Base-by-base conservation (phyloP, 1,140 invertebrate species). In the Scylla paramamosain region DNA sequence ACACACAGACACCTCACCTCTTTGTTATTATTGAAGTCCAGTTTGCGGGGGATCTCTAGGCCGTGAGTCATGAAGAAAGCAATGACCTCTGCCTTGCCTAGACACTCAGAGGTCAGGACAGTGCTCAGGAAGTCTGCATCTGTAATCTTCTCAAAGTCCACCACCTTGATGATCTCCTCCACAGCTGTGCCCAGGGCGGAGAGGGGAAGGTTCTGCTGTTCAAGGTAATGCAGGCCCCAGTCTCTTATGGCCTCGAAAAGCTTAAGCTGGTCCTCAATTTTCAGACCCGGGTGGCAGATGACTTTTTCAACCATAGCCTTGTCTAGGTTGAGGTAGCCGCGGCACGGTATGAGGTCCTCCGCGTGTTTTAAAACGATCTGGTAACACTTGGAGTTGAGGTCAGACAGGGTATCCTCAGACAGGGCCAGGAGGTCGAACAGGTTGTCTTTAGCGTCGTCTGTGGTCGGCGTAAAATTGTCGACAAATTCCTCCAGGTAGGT, bases 61-160 rank as follows among this genome's bases (percentile, higher is more conserved):
- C 96, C 96, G 45, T 94, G 94, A 12, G 93, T 95, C 96, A 96
- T 96, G 96, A 96, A 96, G 95, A 96, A 96, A 14, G 95, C 95
- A 31, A 96, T 95, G 67, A 96, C 90, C 92, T 96, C 96, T 2
- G 95, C 95, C 59, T 95, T 94, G 6, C 96, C 96, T 6, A 96
- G 59, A 84, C 95, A 95, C 87, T 96, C 96, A 16, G 96, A 96
- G 31, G 96, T 96, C 89, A 96, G 59, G 45, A 96, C 95, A 20
- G 96, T 96, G 48, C 93, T 94, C 84, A 96, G 52, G 94, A 96
- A 96, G 87, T 96, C 96, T 4, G 52, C 77, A 83, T 96, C 96
- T 16, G 86, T 77, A 29, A 96, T 96, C n/a, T 83, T 84, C 25
- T 96, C 95, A 77, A 96, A 96, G 28, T 96, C 94, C 20, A 96